Evolutionary conservation across 2,113 vertebrate species (phyloP).

Genomic region (Theristicus caerulescens): DNA sequence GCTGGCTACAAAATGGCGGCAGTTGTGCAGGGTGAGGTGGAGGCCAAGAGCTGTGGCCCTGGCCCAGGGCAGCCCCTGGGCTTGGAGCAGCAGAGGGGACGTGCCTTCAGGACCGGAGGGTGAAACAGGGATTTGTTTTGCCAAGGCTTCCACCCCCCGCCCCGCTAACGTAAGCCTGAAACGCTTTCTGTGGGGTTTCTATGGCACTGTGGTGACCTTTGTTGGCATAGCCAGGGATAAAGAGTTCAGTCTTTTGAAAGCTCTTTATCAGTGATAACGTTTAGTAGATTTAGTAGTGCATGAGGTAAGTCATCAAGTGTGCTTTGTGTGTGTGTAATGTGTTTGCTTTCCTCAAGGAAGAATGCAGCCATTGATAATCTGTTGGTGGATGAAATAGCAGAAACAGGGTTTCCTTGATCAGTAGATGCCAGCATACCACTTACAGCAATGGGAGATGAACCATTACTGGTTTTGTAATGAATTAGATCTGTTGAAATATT

Average conservation of each 20-base stretch:
- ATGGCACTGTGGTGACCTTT: too few species aligned
- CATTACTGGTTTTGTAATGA: neutral
- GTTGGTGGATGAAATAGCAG: neutral
- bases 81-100: rapidly evolving
- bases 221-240: neutral
- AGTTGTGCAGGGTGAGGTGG: rapidly evolving
- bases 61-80: too few species aligned
- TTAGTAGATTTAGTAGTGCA: neutral
- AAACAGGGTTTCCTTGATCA: neutral
- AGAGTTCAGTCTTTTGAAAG: neutral
- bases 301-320: neutral
- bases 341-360: neutral
- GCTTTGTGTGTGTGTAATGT: neutral
- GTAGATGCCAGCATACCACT: neutral
- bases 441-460: neutral
- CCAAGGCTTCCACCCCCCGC: neutral
- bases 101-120: rapidly evolving
- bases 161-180: too few species aligned
- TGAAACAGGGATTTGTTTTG: neutral
- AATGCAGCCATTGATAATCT: neutral
- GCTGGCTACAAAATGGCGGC: neutral
- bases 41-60: neutral
- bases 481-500: neutral
- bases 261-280: neutral
- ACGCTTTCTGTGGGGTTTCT: neutral